A percentile compares a stretch with the other conserved stretches of the same genome.
phyloP scores from a whole-genome alignment of 1,140 invertebrate genomes.

The Anastrepha obliqua region DNA sequence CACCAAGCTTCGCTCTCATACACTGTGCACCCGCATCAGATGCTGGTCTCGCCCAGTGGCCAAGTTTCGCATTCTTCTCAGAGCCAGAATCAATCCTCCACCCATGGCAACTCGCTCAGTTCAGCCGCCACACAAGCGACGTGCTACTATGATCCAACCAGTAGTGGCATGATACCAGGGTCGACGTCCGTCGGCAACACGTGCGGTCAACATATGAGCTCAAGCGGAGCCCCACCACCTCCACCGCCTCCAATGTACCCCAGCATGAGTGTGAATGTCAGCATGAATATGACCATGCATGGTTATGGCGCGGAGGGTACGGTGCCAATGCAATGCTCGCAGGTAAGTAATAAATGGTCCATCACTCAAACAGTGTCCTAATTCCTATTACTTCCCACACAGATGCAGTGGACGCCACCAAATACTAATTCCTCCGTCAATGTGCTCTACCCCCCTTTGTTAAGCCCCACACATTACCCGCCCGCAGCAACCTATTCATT shows the following conservation, averaged over 20 bases:
- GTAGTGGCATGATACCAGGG: not conserved
- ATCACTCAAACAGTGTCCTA: not conserved
- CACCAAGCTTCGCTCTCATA: slow-evolving; percentile 76
- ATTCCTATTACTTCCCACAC: slow-evolving; percentile 8
- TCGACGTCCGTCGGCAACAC: slow-evolving; percentile 34
- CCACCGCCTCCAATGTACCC: slow-evolving; percentile 80
- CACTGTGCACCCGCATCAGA: slow-evolving; percentile 76
- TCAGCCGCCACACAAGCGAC: slow-evolving; percentile 21
- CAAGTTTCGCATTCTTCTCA: slow-evolving; percentile 68
- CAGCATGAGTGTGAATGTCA: slow-evolving; percentile 96
- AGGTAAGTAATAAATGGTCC: slow-evolving; percentile 73
- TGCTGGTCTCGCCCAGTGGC: slow-evolving; percentile 72
- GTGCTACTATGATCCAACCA: slow-evolving; percentile 66
- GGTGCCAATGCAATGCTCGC: slow-evolving; percentile 79
- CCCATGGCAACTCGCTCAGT: slow-evolving; percentile 10
- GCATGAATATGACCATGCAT: slow-evolving; percentile 98
- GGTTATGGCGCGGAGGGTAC: slow-evolving; percentile 81
- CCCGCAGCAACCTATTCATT: slow-evolving; percentile 84
- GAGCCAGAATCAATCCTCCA: slow-evolving; percentile 62
- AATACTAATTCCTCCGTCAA: slow-evolving; percentile 77
- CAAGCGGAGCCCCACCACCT: slow-evolving; percentile 60
- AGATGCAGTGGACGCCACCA: slow-evolving; percentile 82
- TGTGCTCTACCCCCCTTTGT: slow-evolving; percentile 78
- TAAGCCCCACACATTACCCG: slow-evolving; percentile 79
- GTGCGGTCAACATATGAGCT: slow-evolving; percentile 75